Conservation (phyloP, 2,888 invertebrate genomes). For the Lysandra coridon region DNA sequence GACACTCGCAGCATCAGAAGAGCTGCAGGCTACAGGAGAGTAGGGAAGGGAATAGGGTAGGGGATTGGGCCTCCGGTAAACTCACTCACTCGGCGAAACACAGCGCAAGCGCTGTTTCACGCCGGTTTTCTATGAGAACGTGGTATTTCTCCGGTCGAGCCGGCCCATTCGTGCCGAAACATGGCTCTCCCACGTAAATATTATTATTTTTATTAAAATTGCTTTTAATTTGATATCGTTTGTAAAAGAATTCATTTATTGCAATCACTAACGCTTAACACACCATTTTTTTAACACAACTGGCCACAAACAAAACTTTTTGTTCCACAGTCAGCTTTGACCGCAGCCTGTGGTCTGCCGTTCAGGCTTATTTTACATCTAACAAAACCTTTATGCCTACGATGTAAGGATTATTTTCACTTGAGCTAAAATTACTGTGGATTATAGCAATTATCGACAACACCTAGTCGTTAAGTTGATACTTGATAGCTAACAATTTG, state of each 20-base stretch:
- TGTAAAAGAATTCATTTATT: not conserved
- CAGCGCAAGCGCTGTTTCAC: no score
- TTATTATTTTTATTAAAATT: not conserved
- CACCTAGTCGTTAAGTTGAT: not conserved
- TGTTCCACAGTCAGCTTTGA: not conserved
- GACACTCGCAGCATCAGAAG: no score
- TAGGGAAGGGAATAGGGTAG: no score
- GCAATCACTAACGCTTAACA: not conserved
- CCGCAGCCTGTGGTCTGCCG: not conserved
- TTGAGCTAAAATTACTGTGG: not conserved
- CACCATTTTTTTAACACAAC: not conserved
- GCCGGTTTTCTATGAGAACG: no score
- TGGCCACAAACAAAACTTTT: conserved; percentile 3
- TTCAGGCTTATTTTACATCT: not conserved
- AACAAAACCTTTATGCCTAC: not conserved
- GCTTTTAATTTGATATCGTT: not conserved
- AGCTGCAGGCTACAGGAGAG: no score
- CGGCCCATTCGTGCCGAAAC: no score
- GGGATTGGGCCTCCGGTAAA: no score
- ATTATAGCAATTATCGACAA: not conserved
- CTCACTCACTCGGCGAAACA: no score
- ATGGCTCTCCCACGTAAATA: no score
- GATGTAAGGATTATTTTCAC: not conserved
- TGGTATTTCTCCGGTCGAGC: no score
- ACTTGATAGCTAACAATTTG: not conserved